Conservation (phyloP, 2,888 invertebrate genomes). For the Ferrisia virgata region DNA sequence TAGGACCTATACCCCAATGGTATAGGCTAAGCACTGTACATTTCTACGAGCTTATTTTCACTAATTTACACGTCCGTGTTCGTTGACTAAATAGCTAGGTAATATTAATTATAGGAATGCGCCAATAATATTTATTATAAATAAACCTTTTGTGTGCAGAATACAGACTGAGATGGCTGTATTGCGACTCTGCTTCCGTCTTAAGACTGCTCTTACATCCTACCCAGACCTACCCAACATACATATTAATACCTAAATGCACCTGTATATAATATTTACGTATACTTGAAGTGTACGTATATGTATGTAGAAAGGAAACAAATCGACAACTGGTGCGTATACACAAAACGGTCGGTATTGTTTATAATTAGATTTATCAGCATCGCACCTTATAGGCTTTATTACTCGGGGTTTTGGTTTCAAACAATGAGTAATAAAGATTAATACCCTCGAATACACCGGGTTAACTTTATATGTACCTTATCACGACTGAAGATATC, state of each 20-base stretch:
- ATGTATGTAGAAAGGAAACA: neutral
- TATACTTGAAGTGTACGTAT: neutral
- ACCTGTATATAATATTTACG: too few relatives aligned
- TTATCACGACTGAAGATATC: neutral
- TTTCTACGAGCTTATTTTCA: neutral
- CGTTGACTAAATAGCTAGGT: too few relatives aligned
- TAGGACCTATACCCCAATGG: too few relatives aligned
- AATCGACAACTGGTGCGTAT: neutral
- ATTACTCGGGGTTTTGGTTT: neutral
- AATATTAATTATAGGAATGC: neutral
- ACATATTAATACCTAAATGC: too few relatives aligned
- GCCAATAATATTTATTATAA: neutral
- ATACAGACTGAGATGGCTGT: neutral
- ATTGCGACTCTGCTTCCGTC: neutral
- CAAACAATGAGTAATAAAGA: neutral
- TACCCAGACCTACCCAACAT: too few relatives aligned
- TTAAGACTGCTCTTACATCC: neutral
- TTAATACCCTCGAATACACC: neutral
- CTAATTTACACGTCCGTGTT: neutral
- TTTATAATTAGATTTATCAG: constrained; percentile 14
- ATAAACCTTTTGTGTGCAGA: neutral
- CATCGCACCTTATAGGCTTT: constrained; percentile 1
- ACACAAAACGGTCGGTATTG: neutral
- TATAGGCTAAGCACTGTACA: too few relatives aligned
- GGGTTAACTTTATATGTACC: neutral